Conservation (phyloP, 1,140 invertebrate species). For the Zaprionus tsacasi region DNA sequence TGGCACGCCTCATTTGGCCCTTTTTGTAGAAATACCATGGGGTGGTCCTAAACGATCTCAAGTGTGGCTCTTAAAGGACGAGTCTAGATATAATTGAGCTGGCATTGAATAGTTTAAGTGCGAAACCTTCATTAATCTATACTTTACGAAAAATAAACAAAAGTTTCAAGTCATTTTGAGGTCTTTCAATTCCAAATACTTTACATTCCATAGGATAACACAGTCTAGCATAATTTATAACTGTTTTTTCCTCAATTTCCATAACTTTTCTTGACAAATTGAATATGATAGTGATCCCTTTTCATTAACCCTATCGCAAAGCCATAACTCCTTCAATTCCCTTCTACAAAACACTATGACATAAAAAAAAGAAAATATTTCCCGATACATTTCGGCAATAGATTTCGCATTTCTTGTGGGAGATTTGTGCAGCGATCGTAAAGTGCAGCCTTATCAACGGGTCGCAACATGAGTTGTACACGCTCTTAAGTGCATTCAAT, state of each 20-base stretch:
- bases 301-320: background rate
- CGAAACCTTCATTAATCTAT: too few species aligned
- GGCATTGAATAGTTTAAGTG: background rate
- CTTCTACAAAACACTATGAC: background rate
- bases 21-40: constrained; percentile 7
- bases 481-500: constrained; percentile 49
- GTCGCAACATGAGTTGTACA: constrained; percentile 40
- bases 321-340: background rate
- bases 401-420: constrained; percentile 10
- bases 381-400: constrained; percentile 26
- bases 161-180: background rate
- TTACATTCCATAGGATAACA: background rate
- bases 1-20: constrained; percentile 45
- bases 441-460: constrained; percentile 43
- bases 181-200: background rate
- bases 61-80: constrained; percentile 16
- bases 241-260: background rate
- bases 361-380: background rate
- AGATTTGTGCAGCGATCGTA: constrained; percentile 37
- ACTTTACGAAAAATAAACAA: background rate
- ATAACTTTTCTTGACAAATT: constrained; percentile 1
- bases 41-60: constrained; percentile 36
- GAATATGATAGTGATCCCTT: background rate
- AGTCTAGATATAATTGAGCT: background rate
- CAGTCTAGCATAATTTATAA: background rate